Percentiles rank a stretch among this genome's conserved stretches.
phyloP scores from a whole-genome alignment of 1,140 invertebrate genomes.

The Anastrepha ludens region DNA sequence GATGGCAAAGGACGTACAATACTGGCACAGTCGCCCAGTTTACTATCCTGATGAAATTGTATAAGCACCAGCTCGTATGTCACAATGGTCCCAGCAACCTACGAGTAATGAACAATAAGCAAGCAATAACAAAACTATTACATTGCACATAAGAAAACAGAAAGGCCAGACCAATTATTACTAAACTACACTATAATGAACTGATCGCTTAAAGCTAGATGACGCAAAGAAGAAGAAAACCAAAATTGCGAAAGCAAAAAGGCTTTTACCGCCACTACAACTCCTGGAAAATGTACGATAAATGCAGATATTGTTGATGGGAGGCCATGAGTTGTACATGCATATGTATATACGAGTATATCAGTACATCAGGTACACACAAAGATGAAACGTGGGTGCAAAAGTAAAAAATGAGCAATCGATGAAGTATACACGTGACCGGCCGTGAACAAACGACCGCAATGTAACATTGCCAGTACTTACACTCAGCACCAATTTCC shows the following conservation, averaged over 20 bases:
- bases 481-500: conserved; percentile 78
- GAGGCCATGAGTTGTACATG: too few species aligned
- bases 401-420: neutral
- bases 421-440: neutral
- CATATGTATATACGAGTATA: neutral
- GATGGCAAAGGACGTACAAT: neutral
- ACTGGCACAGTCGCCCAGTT: conserved; percentile 51
- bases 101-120: neutral
- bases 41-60: conserved; percentile 70
- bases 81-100: conserved; percentile 79
- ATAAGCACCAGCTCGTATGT: conserved; percentile 81
- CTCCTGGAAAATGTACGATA: too few species aligned
- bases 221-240: neutral
- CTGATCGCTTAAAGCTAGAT: neutral
- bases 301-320: neutral
- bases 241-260: neutral
- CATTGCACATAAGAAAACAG: neutral
- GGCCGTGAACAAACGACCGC: neutral
- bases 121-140: neutral
- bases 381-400: neutral
- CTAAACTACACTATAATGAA: neutral
- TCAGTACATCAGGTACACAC: too few species aligned
- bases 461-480: conserved; percentile 21
- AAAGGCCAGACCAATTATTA: neutral
- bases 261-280: too few species aligned